Evolutionary conservation across 2,888 invertebrate genomes (phyloP).

Genomic region (Xestoiulus laeticollis): DNA sequence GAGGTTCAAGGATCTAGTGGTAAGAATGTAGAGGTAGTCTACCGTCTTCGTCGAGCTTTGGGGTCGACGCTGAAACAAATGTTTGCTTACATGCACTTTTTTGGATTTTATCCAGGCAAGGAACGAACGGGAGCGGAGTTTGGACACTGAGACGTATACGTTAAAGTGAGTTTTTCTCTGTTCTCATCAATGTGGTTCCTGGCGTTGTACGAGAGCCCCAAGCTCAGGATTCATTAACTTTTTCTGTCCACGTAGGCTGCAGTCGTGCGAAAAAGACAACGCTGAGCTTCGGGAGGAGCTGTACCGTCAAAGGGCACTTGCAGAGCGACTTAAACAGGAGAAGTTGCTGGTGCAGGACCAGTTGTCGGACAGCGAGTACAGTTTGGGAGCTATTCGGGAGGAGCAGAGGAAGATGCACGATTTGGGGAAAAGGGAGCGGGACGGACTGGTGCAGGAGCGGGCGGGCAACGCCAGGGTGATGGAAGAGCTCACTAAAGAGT

Average conservation of each 20-base stretch:
- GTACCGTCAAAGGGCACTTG: slow-evolving; percentile 71
- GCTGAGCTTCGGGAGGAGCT: slow-evolving; percentile 74
- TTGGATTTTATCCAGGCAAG: slow-evolving; percentile 67
- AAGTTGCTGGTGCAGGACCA: slow-evolving; percentile 71
- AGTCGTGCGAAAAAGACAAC: slow-evolving; percentile 75
- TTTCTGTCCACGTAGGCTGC: slow-evolving; percentile 66
- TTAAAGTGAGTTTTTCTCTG: slow-evolving; percentile 66
- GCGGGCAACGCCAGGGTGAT: slow-evolving; percentile 59
- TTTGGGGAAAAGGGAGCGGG: slow-evolving; percentile 64
- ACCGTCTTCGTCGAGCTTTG: too few species aligned
- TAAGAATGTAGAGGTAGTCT: slow-evolving; percentile 57
- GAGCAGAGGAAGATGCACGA: slow-evolving; percentile 62
- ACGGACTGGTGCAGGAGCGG: slow-evolving; percentile 64
- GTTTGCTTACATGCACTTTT: neutral
- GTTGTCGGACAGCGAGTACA: slow-evolving; percentile 70
- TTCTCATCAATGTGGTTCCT: neutral
- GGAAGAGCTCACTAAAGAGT: slow-evolving; percentile 55
- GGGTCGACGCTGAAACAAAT: neutral
- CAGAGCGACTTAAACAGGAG: slow-evolving; percentile 72
- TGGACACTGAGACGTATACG: slow-evolving; percentile 79
- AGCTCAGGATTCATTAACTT: neutral
- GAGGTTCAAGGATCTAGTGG: slow-evolving; percentile 82
- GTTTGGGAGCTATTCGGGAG: slow-evolving; percentile 66
- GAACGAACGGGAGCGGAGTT: slow-evolving; percentile 83
- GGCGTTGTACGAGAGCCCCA: neutral